Percentiles rank a stretch among this genome's conserved stretches.
phyloP scores from a whole-genome alignment of 2,113 vertebrate genomes.

The Tetrax tetrax region DNA sequence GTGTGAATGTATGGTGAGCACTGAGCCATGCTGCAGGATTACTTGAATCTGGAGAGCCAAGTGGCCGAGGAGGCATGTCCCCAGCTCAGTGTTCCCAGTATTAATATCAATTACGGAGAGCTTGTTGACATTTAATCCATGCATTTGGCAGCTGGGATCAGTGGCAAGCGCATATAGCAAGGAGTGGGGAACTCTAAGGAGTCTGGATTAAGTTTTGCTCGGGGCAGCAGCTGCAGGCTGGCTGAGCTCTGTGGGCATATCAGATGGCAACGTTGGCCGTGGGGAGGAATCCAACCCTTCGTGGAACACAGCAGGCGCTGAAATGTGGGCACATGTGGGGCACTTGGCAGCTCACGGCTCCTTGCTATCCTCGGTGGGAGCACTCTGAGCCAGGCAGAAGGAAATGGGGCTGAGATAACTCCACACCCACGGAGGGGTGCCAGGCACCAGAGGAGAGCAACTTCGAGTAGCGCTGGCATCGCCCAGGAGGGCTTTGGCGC shows the following conservation, averaged over 20 bases:
- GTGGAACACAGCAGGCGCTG: background rate
- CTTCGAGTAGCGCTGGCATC: background rate
- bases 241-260: background rate
- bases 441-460: background rate
- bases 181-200: background rate
- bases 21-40: background rate
- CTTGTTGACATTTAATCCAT: background rate
- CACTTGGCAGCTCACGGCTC: background rate
- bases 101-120: background rate
- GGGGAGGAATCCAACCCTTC: background rate
- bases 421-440: background rate
- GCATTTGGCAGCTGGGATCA: background rate
- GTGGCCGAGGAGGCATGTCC: background rate
- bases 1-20: background rate
- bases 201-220: background rate
- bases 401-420: background rate
- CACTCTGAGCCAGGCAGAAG: background rate
- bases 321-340: background rate
- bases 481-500: background rate
- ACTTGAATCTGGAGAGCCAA: rapidly evolving
- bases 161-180: background rate
- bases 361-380: background rate
- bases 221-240: rapidly evolving
- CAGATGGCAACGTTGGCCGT: background rate
- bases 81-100: background rate